Evolutionary conservation across 2,888 invertebrate genomes (phyloP).

Genomic region (Rambutsinella grinnellia): DNA sequence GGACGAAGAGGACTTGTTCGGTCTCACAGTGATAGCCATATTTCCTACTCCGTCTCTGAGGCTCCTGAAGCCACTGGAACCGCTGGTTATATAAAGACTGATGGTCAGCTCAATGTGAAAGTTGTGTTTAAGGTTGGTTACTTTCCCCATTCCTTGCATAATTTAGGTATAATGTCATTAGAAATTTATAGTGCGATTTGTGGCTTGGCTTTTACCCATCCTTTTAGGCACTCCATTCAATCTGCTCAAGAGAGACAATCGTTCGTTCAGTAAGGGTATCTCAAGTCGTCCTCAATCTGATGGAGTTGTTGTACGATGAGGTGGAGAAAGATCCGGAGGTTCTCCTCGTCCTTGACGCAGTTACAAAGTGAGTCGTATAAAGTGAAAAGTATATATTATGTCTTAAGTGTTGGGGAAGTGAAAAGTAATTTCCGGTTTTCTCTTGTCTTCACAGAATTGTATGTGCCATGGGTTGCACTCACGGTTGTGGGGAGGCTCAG

Average conservation of each 20-base stretch:
- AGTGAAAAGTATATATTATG: neutral
- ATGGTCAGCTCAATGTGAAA: slow-evolving; percentile 93
- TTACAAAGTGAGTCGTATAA: slow-evolving; percentile 60
- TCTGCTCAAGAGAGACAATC: slow-evolving; percentile 86
- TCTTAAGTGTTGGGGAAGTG: neutral
- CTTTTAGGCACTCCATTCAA: slow-evolving; percentile 84
- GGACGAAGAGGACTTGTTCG: slow-evolving; percentile 80
- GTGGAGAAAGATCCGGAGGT: slow-evolving; percentile 66
- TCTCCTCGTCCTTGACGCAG: slow-evolving; percentile 61
- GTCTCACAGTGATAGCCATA: slow-evolving; percentile 93
- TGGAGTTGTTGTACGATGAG: slow-evolving; percentile 88
- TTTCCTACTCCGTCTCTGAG: slow-evolving; percentile 88
- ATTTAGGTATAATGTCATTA: neutral
- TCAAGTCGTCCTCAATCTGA: slow-evolving; percentile 91
- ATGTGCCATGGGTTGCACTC: slow-evolving; percentile 92
- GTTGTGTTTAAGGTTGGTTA: slow-evolving; percentile 83
- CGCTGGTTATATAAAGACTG: slow-evolving; percentile 91
- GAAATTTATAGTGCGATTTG: neutral
- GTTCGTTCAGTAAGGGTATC: slow-evolving; percentile 90
- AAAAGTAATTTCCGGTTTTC: slow-evolving; percentile 16
- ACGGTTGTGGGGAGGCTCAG: slow-evolving; percentile 88
- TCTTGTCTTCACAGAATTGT: slow-evolving; percentile 76
- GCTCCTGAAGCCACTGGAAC: slow-evolving; percentile 90
- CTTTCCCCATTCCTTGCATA: neutral
- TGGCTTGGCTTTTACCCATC: slow-evolving; percentile 64